Percentiles rank a stretch among this genome's conserved stretches.
These are phyloP conservation scores for Eupithecia pulchellata DNA, from an alignment of 2,888 invertebrate species.

Conservation along the genomic window DNA sequence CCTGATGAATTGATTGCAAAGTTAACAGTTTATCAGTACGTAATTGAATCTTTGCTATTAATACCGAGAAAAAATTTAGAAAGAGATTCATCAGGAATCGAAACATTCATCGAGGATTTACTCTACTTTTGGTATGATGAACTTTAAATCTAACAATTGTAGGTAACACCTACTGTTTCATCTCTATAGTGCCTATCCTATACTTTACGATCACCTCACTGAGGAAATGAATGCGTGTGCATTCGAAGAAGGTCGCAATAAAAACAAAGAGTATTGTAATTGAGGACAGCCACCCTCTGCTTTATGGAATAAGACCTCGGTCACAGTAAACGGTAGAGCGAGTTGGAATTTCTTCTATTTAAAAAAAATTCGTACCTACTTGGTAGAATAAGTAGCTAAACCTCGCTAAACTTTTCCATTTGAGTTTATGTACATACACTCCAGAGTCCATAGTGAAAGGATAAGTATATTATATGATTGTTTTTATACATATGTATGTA, in stretches of 20 bases:
- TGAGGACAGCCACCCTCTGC: conserved; percentile 64
- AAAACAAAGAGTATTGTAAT: conserved; percentile 74
- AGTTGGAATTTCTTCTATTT: neutral
- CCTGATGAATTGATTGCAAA: conserved; percentile 16
- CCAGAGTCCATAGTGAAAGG: neutral
- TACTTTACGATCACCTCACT: conserved; percentile 38
- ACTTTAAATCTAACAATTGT: neutral
- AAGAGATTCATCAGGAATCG: neutral
- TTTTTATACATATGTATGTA: too few species aligned
- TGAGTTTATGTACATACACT: neutral
- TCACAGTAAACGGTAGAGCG: conserved; percentile 17
- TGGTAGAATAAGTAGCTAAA: neutral
- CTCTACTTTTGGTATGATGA: neutral
- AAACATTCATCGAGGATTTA: neutral
- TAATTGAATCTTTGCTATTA: conserved; percentile 29
- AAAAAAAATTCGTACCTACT: neutral
- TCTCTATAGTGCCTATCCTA: conserved; percentile 13
- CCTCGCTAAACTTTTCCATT: neutral
- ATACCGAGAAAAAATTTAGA: neutral
- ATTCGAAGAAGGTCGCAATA: conserved; percentile 70
- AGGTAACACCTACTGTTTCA: neutral
- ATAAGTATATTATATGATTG: too few species aligned
- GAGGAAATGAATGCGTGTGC: conserved; percentile 34
- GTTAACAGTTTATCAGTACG: neutral
- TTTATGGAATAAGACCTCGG: conserved; percentile 42